Base-by-base conservation (phyloP, 2,113 vertebrate genomes). In the Hiodon alosoides region DNA sequence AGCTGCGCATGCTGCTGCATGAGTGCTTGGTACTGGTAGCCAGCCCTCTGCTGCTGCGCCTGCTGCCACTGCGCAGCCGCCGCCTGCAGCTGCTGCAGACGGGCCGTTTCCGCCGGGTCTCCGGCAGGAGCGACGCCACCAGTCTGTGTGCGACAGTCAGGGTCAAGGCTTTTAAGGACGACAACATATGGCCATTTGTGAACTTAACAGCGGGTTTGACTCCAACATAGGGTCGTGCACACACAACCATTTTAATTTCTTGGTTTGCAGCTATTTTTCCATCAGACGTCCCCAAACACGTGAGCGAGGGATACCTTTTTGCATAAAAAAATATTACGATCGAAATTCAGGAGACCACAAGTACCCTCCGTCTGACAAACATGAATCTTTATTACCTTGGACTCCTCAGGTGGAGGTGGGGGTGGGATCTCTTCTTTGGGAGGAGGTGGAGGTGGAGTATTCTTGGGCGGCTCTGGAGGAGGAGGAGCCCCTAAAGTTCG, bases 51-150 rank as follows among this genome's bases (percentile, higher is more conserved):
- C 51, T 98, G 96, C 76, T 97, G 96, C 69, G 96, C 95, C 76
- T 98, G 95, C 81, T 99, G 97, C 97, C 97, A 99, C 60, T 98
- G 96, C 47, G 96, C 96, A 8, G 97, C 97, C 67, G 96, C 96
- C 0, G 89, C 96, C 82, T 99, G 96, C 74, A 99, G 82, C 72
- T 97, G 94, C 79, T 96, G 94, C 76, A 99, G 89, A 51, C 97
- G 94, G 69, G 93, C 92, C 47, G 91, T 91, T 83, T 98, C 96
- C 72, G 91, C 95, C 0, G 96, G 92, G 78, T 98, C 94, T 78
- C 94, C 91, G 0, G 90, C 75, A 58, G 87, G 84, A 73, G 84
- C 83, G 76, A 89, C 81, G 69, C 78, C 16, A 16, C 81, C 82
- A 2, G 86, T 59, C 88, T 91, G 71, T 62, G 50, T 74, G 67